These are phyloP conservation scores for Drosophila stalkeri DNA, from an alignment of 2,888 invertebrate genomes.

Conservation along the genomic window DNA sequence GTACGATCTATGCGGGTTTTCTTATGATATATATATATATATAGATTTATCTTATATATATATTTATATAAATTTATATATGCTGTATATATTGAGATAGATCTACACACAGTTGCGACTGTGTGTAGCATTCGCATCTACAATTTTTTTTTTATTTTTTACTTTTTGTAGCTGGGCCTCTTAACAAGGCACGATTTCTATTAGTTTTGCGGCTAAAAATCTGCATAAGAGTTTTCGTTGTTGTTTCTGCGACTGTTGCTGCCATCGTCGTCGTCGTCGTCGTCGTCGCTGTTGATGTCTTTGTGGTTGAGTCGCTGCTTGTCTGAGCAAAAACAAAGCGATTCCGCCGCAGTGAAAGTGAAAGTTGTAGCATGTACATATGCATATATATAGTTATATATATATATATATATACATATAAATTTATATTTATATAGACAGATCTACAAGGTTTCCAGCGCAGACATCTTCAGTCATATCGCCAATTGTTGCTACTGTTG, in stretches of 20 bases:
- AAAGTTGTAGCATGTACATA: slow-evolving; percentile 61
- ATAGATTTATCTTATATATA: slow-evolving; percentile 17
- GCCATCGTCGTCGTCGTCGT: neutral
- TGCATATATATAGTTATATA: slow-evolving; percentile 2
- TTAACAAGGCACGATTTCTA: slow-evolving; percentile 69
- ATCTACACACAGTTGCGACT: slow-evolving; percentile 20
- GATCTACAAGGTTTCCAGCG: slow-evolving; percentile 57
- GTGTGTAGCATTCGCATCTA: slow-evolving; percentile 18
- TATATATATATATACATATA: slow-evolving; percentile 16
- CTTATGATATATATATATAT: neutral
- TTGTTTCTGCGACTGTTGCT: slow-evolving; percentile 22
- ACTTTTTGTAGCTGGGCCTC: slow-evolving; percentile 16
- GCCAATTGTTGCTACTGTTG: slow-evolving; percentile 41
- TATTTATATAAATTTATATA: slow-evolving; percentile 23
- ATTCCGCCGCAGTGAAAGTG: slow-evolving; percentile 75
- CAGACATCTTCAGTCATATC: slow-evolving; percentile 50
- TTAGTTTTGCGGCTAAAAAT: slow-evolving; percentile 69
- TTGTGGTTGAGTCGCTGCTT: slow-evolving; percentile 43
- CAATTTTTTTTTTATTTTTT: neutral
- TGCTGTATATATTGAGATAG: slow-evolving; percentile 18
- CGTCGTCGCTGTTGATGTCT: slow-evolving; percentile 13
- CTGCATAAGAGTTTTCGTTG: slow-evolving; percentile 73
- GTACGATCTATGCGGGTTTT: slow-evolving; percentile 19
- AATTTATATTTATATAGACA: slow-evolving; percentile 28
- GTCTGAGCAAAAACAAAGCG: slow-evolving; percentile 73